phyloP scores from a whole-genome alignment of 2,113 vertebrate species.

The Sceloporus undulatus region DNA sequence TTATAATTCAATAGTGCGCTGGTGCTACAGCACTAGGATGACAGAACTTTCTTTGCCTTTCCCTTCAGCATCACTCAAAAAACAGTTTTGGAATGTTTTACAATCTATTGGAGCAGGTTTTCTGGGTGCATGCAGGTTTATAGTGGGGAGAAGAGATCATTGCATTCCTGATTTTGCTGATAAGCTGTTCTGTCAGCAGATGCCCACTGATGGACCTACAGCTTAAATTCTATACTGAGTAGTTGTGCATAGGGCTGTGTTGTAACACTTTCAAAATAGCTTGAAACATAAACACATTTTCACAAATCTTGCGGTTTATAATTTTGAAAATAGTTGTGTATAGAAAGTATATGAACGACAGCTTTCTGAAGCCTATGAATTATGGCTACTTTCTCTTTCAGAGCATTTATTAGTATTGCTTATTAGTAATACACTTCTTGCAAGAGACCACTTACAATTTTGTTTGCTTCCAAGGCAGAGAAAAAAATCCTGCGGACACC shows the following conservation, averaged over 20 bases:
- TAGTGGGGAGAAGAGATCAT: too few relatives aligned
- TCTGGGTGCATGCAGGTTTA: too few relatives aligned
- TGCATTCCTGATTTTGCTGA: too few relatives aligned
- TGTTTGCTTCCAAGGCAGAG: not conserved
- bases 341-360: conserved; percentile 8
- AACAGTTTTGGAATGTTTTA: too few relatives aligned
- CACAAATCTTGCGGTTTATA: not conserved
- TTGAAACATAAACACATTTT: fast-evolving
- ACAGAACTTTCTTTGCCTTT: too few relatives aligned
- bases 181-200: too few relatives aligned
- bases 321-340: fast-evolving
- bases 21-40: too few relatives aligned
- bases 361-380: conserved; percentile 11
- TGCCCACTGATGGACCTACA: too few relatives aligned
- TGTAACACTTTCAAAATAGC: not conserved
- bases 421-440: not conserved
- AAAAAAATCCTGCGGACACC: conserved; percentile 3
- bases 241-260: not conserved
- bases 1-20: too few relatives aligned
- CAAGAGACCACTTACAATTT: not conserved
- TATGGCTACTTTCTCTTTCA: conserved; percentile 35
- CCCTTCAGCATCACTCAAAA: too few relatives aligned
- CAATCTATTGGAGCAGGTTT: too few relatives aligned
- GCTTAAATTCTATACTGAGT: too few relatives aligned
- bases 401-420: not conserved